Evolutionary conservation across 2,797 vertebrate species (phyloP), one percentile per base, ranked within the genome.

Genomic region (Schizothorax lantsangensis): DNA sequence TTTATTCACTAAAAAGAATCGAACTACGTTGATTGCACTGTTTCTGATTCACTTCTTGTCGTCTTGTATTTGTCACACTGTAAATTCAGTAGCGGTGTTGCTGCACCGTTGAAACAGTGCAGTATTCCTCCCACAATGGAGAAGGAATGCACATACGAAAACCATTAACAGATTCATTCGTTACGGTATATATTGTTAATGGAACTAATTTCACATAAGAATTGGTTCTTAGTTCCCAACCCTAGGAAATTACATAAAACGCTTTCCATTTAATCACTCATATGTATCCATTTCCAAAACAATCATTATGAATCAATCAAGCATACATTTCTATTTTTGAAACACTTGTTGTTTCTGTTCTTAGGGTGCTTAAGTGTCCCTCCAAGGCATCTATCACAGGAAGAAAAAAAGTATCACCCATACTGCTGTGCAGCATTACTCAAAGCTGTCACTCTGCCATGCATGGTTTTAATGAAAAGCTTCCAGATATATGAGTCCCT

Each of bases 381-480:
- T 80, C 54, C 0, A 80, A 84, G 19, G 14, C 72, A 49, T 77
- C 83, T 11, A 66, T 77, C 59, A 84, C 73, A 77, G 57, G 8
- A 66, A 77, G 21, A 49, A 21, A 33, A 15, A n/a, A 45, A 59
- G 7, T 64, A 84, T 64, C 5, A 6, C 4, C 17, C 47, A 30
- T 15, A 54, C 71, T 49, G n/a, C 79, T 52, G 47, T 43, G 59
- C 40, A 84, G 17, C 80, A 83, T 83, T 64, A 66, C 33, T 82
- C 81, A 84, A 64, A 66, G 21, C 23, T 62, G 36, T 38, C 66
- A 84, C 54, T 45, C 62, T 83, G 62, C 33, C 79, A 57, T 80
- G 77, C 85, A 82, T 86, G 87, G 66, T 89, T 86, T 75, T 77
- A 73, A 81, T 86, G 45, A 78, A 36, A 72, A 81, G 57, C 38